Evolutionary conservation across 2,888 invertebrate genomes (phyloP).

Genomic region (Neoaliturus tenellus): DNA sequence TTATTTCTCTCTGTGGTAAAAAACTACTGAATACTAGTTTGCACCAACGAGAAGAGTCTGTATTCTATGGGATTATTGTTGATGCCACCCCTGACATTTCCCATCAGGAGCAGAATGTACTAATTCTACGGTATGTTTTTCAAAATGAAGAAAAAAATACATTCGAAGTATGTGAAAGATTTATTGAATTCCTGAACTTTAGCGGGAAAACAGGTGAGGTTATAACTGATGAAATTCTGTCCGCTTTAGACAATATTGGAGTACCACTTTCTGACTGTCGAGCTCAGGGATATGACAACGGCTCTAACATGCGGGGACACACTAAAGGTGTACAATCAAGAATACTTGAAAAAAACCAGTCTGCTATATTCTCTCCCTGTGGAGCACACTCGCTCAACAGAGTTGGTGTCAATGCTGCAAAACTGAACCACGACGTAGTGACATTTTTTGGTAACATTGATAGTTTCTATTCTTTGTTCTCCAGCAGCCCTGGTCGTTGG

Average conservation of each 20-base stretch:
- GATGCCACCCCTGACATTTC: slow-evolving; percentile 52
- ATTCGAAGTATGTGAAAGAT: slow-evolving; percentile 46
- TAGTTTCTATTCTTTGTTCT: slow-evolving; percentile 41
- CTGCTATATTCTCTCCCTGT: slow-evolving; percentile 47
- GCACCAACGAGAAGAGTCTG: slow-evolving; percentile 48
- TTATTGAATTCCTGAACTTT: slow-evolving; percentile 18
- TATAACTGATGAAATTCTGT: slow-evolving; percentile 37
- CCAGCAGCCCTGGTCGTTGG: slow-evolving; percentile 38
- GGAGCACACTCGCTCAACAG: slow-evolving; percentile 40
- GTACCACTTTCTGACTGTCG: slow-evolving; percentile 27
- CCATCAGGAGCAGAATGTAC: slow-evolving; percentile 48
- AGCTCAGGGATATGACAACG: slow-evolving; percentile 53
- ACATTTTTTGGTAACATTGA: slow-evolving; percentile 40
- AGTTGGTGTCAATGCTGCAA: slow-evolving; percentile 34
- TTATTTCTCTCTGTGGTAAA: slow-evolving; percentile 47
- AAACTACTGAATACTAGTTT: slow-evolving; percentile 27
- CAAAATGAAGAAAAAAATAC: slow-evolving; percentile 28
- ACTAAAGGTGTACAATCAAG: slow-evolving; percentile 45
- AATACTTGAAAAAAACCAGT: slow-evolving; percentile 44
- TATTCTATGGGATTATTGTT: slow-evolving; percentile 36
- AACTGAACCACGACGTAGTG: slow-evolving; percentile 17
- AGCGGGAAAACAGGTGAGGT: slow-evolving; percentile 44
- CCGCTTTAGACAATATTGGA: slow-evolving; percentile 24
- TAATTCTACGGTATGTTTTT: slow-evolving; percentile 25
- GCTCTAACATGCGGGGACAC: slow-evolving; percentile 46